Evolutionary conservation across 2,888 invertebrate genomes (phyloP).

Genomic region (Pachliopta kotzebuea): DNA sequence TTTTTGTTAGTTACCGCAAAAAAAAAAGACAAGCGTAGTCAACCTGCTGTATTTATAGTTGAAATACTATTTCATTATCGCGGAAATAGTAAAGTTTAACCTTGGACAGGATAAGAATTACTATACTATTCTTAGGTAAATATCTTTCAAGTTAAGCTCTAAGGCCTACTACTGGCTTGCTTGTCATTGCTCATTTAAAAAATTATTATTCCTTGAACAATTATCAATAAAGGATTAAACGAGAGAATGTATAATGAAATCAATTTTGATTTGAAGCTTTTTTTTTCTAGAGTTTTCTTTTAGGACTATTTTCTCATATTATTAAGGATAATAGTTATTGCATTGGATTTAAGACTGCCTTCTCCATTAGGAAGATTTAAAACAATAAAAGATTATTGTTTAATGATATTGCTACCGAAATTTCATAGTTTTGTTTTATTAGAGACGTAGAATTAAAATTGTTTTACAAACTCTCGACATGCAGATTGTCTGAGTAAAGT

Average conservation of each 20-base stretch:
- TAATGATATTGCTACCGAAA: neutral
- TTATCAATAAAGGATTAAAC: no score
- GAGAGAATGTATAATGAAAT: no score
- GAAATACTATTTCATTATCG: constrained; percentile 21
- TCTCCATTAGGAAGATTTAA: neutral
- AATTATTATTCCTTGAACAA: no score
- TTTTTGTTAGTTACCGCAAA: constrained; percentile 18
- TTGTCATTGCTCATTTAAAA: no score
- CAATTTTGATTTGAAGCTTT: no score
- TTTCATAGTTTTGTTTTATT: neutral
- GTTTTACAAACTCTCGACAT: neutral
- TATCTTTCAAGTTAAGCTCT: no score
- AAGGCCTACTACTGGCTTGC: no score
- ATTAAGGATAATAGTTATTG: neutral
- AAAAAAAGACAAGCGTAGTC: constrained; percentile 18
- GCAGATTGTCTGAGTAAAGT: neutral
- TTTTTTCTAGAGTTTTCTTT: no score
- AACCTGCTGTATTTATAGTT: constrained; percentile 32
- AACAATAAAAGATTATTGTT: neutral
- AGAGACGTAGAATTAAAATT: neutral
- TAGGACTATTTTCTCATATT: no score
- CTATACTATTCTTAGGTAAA: neutral
- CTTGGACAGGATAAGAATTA: constrained; percentile 32
- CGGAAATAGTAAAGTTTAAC: constrained; percentile 29
- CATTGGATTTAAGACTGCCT: neutral